A percentile compares a stretch with the other conserved stretches of the same genome.
These are phyloP conservation scores for Solenopsis invicta DNA, from an alignment of 1,140 invertebrate genomes.

Conservation along the genomic window DNA sequence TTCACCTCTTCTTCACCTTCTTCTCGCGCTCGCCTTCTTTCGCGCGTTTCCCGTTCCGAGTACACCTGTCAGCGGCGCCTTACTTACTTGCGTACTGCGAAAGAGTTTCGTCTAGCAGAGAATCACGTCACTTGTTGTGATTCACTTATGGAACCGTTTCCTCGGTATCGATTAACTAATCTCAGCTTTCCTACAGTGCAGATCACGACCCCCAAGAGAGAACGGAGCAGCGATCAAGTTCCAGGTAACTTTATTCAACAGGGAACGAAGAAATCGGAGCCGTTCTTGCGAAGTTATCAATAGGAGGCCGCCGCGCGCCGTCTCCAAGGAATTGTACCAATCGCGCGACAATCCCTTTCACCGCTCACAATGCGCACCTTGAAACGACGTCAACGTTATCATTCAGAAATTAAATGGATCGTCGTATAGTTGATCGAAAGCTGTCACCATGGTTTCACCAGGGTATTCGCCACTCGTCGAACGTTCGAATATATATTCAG, in stretches of 20 bases:
- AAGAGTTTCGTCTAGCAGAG: constrained; percentile 1
- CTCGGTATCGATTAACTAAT: neutral
- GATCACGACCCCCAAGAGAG: neutral
- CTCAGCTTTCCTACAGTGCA: neutral
- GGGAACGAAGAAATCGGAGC: neutral
- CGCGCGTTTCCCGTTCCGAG: constrained; percentile 23
- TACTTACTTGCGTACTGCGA: neutral
- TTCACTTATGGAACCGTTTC: neutral
- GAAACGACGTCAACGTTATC: neutral
- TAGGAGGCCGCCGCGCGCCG: too few relatives aligned
- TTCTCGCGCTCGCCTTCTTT: constrained; percentile 19
- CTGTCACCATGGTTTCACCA: neutral
- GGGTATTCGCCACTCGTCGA: neutral
- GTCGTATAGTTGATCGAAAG: neutral
- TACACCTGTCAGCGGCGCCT: constrained; percentile 46
- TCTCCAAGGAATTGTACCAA: too few relatives aligned
- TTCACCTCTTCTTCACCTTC: neutral
- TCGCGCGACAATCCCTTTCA: neutral
- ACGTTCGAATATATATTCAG: neutral
- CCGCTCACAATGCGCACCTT: neutral
- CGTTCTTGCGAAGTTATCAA: neutral
- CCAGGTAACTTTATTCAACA: neutral
- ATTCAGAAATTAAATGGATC: neutral
- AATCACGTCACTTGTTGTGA: neutral
- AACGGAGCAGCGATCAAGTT: neutral